Base-by-base conservation (phyloP, 1,140 invertebrate species). In the Ceratosolen solmsi region DNA sequence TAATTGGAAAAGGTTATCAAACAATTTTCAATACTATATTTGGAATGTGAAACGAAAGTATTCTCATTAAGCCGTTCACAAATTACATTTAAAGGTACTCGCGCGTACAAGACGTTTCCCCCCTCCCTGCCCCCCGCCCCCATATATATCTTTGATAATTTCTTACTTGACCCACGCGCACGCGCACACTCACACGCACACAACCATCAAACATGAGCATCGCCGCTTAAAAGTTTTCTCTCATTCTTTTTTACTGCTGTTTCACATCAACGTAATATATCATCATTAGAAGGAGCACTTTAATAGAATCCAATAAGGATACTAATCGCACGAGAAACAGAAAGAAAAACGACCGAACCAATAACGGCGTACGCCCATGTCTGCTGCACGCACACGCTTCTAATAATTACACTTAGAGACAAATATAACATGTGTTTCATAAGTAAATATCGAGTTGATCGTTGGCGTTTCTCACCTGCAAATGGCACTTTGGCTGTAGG, bases 401-500 rank as follows among this genome's bases (percentile, higher is more conserved):
- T 74, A 80, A 74, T 54, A n/a, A 80, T 74, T 65, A 80, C 79
- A 80, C 41, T 73, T 74, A 80, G 8, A 54, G 58, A 87, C 79
- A 86, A 84, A 80, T 82, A 87, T 86, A 79, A 86, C 85, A 84
- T 70, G 65, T 86, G 77, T 85, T 82, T 86, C 73, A 79, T 75
- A 82, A 85, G 41, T 73, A 75, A 74, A 49, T 54, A 22, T 0
- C 27, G 46, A 22, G 46, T 2, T 54, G 17, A 27, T 2, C 1
- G 58, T 30, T 15, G 4, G 46, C 0, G 0, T 73, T 89, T 84
- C 88, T 92, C 93, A 99, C 98, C 98, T 98, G 96, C 98, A 99
- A 91, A 99, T 99, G 82, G 98, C 98, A 92, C 97, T 98, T 93
- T 99, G 98, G 92, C 97, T 98, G 92, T 99, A 99, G 36, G 98